Conservation (phyloP, 2,888 invertebrate genomes). For the Unio delphinus region DNA sequence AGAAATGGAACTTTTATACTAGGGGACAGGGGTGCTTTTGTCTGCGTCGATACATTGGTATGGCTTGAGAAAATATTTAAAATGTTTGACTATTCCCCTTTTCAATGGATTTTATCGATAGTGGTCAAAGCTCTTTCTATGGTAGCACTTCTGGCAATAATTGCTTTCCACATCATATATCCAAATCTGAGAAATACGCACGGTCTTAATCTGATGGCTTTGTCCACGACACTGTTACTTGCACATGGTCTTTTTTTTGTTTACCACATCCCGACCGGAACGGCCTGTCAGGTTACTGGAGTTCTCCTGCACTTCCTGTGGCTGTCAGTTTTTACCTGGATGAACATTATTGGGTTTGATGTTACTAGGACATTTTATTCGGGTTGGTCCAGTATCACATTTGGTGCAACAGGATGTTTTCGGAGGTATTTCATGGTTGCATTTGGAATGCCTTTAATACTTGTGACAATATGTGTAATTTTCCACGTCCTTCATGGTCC, state of each 20-base stretch:
- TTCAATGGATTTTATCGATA: conserved; percentile 9
- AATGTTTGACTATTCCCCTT: conserved; percentile 9
- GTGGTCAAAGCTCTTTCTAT: conserved; percentile 15
- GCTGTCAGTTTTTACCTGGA: conserved; percentile 16
- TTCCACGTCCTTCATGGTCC: conserved; percentile 5
- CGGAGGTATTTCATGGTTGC: conserved; percentile 3
- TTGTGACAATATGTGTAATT: neutral
- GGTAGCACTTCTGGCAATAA: conserved; percentile 3
- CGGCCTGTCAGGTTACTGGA: conserved; percentile 1
- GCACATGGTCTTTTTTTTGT: conserved; percentile 13
- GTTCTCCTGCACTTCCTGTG: conserved; percentile 9
- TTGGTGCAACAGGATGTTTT: conserved; percentile 5
- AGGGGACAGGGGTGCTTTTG: conserved; percentile 1
- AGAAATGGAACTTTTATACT: too few relatives aligned
- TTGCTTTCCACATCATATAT: conserved; percentile 5
- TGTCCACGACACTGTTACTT: conserved; percentile 9
- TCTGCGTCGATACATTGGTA: conserved; percentile 8
- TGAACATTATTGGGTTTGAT: conserved; percentile 19
- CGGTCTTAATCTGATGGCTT: conserved; percentile 15
- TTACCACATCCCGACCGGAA: neutral
- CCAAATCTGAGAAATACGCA: conserved; percentile 15
- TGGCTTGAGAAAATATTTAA: conserved; percentile 1
- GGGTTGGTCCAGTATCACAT: neutral
- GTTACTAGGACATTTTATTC: conserved; percentile 11
- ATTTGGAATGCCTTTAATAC: neutral